Percentiles rank a stretch among this genome's conserved stretches.
These are phyloP conservation scores for Rhinophrynus dorsalis DNA, from an alignment of 2,797 vertebrate genomes.

Conservation along the genomic window DNA sequence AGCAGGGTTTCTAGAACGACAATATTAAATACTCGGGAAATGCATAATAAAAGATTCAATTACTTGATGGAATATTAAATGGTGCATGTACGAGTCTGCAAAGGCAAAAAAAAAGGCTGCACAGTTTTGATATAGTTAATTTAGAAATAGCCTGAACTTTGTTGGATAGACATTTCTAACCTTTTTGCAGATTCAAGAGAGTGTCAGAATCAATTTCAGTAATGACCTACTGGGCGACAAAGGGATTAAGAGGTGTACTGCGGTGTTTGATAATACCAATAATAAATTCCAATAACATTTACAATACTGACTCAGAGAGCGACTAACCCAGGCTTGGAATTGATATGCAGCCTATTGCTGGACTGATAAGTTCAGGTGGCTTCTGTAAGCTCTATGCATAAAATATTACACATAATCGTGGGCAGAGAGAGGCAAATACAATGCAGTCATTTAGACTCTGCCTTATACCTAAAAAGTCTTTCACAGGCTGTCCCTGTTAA, in stretches of 20 bases:
- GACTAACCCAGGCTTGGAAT: background rate
- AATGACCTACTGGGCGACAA: conserved; percentile 7
- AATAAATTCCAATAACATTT: conserved; percentile 23
- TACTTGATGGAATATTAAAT: conserved; percentile 43
- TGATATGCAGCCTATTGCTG: conserved; percentile 10
- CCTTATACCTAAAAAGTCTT: background rate
- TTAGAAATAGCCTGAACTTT: conserved; percentile 48
- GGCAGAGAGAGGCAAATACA: background rate
- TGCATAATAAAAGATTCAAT: conserved; percentile 43
- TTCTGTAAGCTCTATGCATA: conserved; percentile 20
- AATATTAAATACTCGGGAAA: conserved; percentile 36
- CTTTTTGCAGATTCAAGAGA: conserved; percentile 27
- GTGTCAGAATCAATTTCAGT: conserved; percentile 19
- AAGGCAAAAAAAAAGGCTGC: conserved; percentile 13
- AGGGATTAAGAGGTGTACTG: background rate
- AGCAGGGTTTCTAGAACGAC: conserved; percentile 18
- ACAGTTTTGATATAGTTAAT: conserved; percentile 39
- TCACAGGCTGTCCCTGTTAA: background rate
- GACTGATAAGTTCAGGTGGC: conserved; percentile 13
- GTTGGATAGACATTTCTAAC: conserved; percentile 19
- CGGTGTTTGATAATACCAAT: conserved; percentile 11
- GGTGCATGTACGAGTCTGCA: conserved; percentile 22
- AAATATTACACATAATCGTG: conserved; percentile 1
- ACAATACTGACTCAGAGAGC: background rate
- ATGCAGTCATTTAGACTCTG: background rate